Evolutionary conservation across 2,797 vertebrate genomes (phyloP).

Genomic region (Molossus alvarezi): DNA sequence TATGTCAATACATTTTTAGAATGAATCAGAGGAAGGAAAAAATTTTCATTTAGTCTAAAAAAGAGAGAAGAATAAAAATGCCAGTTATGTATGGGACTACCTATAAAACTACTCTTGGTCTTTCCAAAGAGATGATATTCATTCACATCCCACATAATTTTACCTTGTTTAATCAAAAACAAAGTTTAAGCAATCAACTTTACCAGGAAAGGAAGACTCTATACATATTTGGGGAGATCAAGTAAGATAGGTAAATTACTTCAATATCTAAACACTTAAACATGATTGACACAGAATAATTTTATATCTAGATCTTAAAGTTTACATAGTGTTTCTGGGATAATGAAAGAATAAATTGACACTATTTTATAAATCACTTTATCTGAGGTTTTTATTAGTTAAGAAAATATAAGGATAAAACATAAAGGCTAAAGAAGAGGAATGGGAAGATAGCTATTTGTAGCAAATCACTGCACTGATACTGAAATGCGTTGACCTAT

Average conservation of each 20-base stretch:
- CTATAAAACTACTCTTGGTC: constrained; percentile 13
- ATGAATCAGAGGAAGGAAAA: constrained; percentile 30
- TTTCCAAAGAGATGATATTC: constrained; percentile 52
- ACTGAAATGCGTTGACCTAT: constrained; percentile 90
- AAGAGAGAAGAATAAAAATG: constrained; percentile 36
- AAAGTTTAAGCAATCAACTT: constrained; percentile 56
- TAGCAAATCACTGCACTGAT: constrained; percentile 86
- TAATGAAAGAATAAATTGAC: constrained; percentile 65
- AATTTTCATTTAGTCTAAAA: constrained; percentile 42
- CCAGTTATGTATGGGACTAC: not conserved
- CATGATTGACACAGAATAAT: constrained; percentile 41
- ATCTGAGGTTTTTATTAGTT: constrained; percentile 65
- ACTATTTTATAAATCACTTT: constrained; percentile 66
- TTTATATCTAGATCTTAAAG: constrained; percentile 52
- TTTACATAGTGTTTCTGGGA: constrained; percentile 57
- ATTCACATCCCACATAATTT: constrained; percentile 37
- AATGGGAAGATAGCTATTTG: constrained; percentile 78
- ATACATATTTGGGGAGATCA: constrained; percentile 64
- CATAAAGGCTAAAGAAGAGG: constrained; percentile 53
- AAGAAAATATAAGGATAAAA: constrained; percentile 73
- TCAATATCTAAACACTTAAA: constrained; percentile 59
- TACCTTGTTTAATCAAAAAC: constrained; percentile 39
- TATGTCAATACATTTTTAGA: constrained; percentile 58
- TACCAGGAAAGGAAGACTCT: constrained; percentile 42
- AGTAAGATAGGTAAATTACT: constrained; percentile 45